These are phyloP conservation scores for Timema podura DNA, from an alignment of 2,888 invertebrate species.

Conservation along the genomic window DNA sequence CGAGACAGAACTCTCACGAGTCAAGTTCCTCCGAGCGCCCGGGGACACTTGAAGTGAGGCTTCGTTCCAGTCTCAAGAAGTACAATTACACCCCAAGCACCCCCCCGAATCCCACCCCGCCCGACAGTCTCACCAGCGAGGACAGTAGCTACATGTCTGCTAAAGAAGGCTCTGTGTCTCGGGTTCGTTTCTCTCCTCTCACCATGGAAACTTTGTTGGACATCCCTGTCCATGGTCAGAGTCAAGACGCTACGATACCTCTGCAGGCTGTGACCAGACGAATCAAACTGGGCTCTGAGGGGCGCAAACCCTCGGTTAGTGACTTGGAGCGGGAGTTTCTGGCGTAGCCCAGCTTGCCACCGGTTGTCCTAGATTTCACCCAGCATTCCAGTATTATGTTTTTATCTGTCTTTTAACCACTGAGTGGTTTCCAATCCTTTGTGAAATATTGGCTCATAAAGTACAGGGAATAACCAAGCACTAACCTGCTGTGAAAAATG, in stretches of 20 bases:
- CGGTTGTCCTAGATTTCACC: too few relatives aligned
- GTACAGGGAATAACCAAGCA: too few relatives aligned
- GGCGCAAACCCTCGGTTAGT: slow-evolving; percentile 44
- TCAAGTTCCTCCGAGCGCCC: slow-evolving; percentile 49
- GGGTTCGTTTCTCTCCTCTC: slow-evolving; percentile 76
- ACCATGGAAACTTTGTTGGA: slow-evolving; percentile 55
- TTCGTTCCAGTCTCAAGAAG: slow-evolving; percentile 75
- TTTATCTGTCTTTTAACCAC: too few relatives aligned
- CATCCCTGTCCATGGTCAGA: slow-evolving; percentile 49
- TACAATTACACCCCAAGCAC: slow-evolving; percentile 48
- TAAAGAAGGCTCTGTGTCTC: slow-evolving; percentile 63
- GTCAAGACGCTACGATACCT: slow-evolving; percentile 52
- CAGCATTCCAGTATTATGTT: too few relatives aligned
- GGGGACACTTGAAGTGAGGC: slow-evolving; percentile 55
- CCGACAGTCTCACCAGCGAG: slow-evolving; percentile 80
- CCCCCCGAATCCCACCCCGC: slow-evolving; percentile 80
- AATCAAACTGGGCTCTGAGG: slow-evolving; percentile 35
- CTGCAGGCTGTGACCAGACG: slow-evolving; percentile 49
- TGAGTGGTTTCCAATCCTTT: too few relatives aligned
- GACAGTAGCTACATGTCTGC: slow-evolving; percentile 88
- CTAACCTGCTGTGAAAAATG: too few relatives aligned
- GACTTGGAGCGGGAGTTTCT: slow-evolving; percentile 55
- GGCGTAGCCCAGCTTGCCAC: slow-evolving; percentile 45
- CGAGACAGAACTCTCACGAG: slow-evolving; percentile 37
- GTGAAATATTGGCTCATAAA: too few relatives aligned